These are phyloP conservation scores for Chalcosyrphus nemorum DNA, from an alignment of 2,888 invertebrate genomes.

Conservation along the genomic window DNA sequence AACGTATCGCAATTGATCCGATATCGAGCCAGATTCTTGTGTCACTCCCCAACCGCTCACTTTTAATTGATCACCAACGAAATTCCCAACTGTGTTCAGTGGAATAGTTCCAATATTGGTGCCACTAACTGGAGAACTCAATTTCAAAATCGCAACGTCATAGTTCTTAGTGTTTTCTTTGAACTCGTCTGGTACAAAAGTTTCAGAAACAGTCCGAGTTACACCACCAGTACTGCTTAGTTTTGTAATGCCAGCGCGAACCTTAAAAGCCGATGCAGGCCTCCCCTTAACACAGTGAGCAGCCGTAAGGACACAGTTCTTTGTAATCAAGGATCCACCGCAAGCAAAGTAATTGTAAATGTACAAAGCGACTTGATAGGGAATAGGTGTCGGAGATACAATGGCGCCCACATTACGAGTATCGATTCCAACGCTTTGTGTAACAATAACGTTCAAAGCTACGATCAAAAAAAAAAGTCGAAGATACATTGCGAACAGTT, in stretches of 20 bases:
- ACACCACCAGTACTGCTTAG: slow-evolving; percentile 75
- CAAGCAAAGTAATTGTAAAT: slow-evolving; percentile 76
- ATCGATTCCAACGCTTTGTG: background rate
- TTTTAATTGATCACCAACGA: slow-evolving; percentile 74
- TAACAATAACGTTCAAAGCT: background rate
- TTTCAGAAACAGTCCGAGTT: slow-evolving; percentile 74
- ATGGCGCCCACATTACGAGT: background rate
- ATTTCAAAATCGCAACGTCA: slow-evolving; percentile 78
- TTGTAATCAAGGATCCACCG: slow-evolving; percentile 77
- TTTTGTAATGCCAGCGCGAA: slow-evolving; percentile 76
- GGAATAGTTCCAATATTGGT: slow-evolving; percentile 75
- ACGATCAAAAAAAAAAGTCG: background rate
- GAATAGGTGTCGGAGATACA: slow-evolving; percentile 54
- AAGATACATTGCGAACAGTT: background rate
- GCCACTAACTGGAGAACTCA: slow-evolving; percentile 74
- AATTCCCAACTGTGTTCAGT: slow-evolving; percentile 75
- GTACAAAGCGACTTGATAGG: slow-evolving; percentile 77
- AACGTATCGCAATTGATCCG: slow-evolving; percentile 76
- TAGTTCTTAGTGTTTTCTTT: slow-evolving; percentile 74
- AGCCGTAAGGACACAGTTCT: slow-evolving; percentile 78
- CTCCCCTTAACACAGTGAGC: slow-evolving; percentile 78
- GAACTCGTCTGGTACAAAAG: slow-evolving; percentile 75
- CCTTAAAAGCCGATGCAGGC: slow-evolving; percentile 70
- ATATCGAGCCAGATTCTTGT: slow-evolving; percentile 74
- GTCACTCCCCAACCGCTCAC: slow-evolving; percentile 79